Base-by-base conservation (phyloP, 1,140 invertebrate genomes). In the Harlomillsia oculata region DNA sequence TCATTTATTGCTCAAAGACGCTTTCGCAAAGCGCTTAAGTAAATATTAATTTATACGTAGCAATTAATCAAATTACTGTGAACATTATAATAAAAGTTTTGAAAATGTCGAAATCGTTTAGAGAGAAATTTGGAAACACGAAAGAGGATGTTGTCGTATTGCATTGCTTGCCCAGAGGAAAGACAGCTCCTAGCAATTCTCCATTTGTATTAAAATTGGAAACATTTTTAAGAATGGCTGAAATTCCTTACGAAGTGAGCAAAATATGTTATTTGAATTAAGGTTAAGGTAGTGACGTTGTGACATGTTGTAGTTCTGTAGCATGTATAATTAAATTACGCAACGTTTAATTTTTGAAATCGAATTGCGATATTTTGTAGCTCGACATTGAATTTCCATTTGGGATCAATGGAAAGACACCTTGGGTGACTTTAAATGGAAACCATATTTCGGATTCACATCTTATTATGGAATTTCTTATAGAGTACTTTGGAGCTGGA, bases 341-440 rank as follows among this genome's bases (percentile, higher is more conserved):
- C 13, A 23, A 18, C 37, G 9, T n/a, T n/a, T n/a, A n/a, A n/a
- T n/a, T n/a, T n/a, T n/a, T n/a, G n/a, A n/a, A n/a, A n/a, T n/a
- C n/a, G n/a, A 37, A 23, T n/a, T 3, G 23, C n/a, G 9, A 9
- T 9, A 53, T 3, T 14, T 39, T 11, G 16, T 30, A 63, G 57
- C 14, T 55, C 1, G 61, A 63, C 26, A 26, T 20, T 36, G 34
- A 52, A 29, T 37, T 54, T 26, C 49, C 59, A 9, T 44, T 29
- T 26, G 53, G 63, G 16, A 26, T 48, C 5, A 55, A 56, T 16
- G 66, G 61, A 11, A 67, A 65, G 52, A 62, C 53, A 21, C 72
- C 73, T 2, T 75, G 71, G 71, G 72, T 75, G 25, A 67, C 66
- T 21, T 67, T 68, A 23, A 72, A 73, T 50, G 71, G 70, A 2